Evolutionary conservation across 1,140 invertebrate genomes (phyloP).

Genomic region (Atopsyche davidsoni): DNA sequence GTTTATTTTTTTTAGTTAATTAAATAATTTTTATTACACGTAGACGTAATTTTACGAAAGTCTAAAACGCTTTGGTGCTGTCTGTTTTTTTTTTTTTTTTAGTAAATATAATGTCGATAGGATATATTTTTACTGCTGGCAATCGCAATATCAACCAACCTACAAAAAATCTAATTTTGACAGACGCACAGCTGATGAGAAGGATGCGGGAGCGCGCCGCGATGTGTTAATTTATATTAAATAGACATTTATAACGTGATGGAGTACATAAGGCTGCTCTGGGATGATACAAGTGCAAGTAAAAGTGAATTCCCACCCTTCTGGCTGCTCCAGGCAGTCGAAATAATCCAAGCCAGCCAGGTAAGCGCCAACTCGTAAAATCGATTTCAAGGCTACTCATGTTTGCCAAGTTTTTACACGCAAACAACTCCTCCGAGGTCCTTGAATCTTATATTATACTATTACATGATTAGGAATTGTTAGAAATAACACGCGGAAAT

Average conservation of each 20-base stretch:
- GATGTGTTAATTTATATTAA: constrained; percentile 7
- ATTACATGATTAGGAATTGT: too few species aligned
- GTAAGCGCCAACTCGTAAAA: constrained; percentile 18
- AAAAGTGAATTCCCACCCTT: constrained; percentile 6
- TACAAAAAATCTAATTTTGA: constrained; percentile 20
- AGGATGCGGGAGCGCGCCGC: constrained; percentile 1
- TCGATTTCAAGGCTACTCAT: constrained; percentile 21
- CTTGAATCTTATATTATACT: too few species aligned
- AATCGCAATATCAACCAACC: too few species aligned
- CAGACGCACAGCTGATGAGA: constrained; percentile 22
- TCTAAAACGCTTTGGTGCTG: too few species aligned
- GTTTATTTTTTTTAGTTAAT: too few species aligned
- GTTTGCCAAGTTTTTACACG: constrained; percentile 22
- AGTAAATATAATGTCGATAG: too few species aligned
- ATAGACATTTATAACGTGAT: constrained; percentile 13
- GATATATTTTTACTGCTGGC: too few species aligned
- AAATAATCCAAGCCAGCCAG: constrained; percentile 16
- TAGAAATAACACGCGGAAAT: too few species aligned
- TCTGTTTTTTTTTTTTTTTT: too few species aligned
- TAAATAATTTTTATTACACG: too few species aligned
- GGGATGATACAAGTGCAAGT: neutral
- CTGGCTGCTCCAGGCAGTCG: constrained; percentile 8
- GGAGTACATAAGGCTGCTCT: constrained; percentile 15
- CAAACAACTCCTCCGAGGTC: constrained; percentile 8
- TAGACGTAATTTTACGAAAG: too few species aligned